A percentile compares a stretch with the other conserved stretches of the same genome.
phyloP scores from a whole-genome alignment of 2,888 invertebrate species.

The Junonia oenone region DNA sequence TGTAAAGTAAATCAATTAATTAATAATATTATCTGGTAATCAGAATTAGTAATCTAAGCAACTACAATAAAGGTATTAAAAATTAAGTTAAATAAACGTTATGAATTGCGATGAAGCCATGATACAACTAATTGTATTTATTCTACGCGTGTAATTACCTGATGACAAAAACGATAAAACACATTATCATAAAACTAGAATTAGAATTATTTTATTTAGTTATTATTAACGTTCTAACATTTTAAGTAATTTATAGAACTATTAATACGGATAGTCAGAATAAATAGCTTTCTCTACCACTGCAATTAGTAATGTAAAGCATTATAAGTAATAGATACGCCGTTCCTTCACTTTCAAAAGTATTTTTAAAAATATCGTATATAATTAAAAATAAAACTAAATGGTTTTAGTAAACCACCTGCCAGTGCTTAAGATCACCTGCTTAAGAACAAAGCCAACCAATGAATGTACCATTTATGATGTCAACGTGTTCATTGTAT shows the following conservation, averaged over 20 bases:
- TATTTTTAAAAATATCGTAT: slow-evolving; percentile 9
- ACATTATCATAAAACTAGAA: not conserved
- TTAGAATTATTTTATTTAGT: not conserved
- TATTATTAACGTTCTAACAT: no score
- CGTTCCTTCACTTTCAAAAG: slow-evolving; percentile 29
- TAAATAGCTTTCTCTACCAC: not conserved
- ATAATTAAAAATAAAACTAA: slow-evolving; percentile 34
- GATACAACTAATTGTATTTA: slow-evolving; percentile 19
- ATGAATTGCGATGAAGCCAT: slow-evolving; percentile 8
- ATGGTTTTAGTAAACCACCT: slow-evolving; percentile 60
- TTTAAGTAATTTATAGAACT: no score
- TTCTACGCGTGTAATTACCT: slow-evolving; percentile 12
- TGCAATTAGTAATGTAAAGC: slow-evolving; percentile 2
- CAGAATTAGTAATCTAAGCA: no score
- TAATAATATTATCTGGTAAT: no score
- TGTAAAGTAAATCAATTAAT: no score
- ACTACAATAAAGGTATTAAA: not conserved
- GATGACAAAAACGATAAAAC: slow-evolving; percentile 14
- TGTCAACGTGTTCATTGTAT: slow-evolving; percentile 23
- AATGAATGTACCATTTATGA: slow-evolving; percentile 21
- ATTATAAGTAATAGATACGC: not conserved
- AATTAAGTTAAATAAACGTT: not conserved
- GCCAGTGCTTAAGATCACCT: slow-evolving; percentile 57
- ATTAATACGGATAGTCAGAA: not conserved
- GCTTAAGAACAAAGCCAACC: slow-evolving; percentile 35